Base-by-base conservation (phyloP, 2,888 invertebrate species). In the Acanthosepion pharaonis region DNA sequence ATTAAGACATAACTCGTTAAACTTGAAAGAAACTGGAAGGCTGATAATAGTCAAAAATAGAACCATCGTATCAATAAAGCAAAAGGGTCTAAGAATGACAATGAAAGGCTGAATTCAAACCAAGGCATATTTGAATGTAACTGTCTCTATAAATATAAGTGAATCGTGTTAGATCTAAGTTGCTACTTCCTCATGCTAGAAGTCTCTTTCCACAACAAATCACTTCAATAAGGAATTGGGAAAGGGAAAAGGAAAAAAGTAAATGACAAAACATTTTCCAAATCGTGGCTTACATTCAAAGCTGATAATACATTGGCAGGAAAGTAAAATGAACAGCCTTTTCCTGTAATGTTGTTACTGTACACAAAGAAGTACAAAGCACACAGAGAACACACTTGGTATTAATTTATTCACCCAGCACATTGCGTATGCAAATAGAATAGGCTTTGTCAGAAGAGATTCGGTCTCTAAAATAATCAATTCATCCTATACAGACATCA, bases 231-330 rank as follows among this genome's bases (percentile, higher is more conserved):
- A n/a, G 18, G 78, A 33, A 78, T 0, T 2, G 2, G n/a, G 11
- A 33, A 33, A n/a, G n/a, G n/a, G 5, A 33, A 33, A n/a, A n/a
- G n/a, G 23, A 23, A 78, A 15, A n/a, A 78, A 28, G 9, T n/a
- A 78, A n/a, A 78, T n/a, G n/a, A 78, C 11, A n/a, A 78, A 78
- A n/a, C 78, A 78, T 78, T n/a, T n/a, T 78, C 78, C n/a, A 78
- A 78, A 78, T n/a, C n/a, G 78, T 78, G 78, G 78, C 78, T 78
- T n/a, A 78, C 78, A 78, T 78, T 78, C 78, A 78, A n/a, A 78
- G n/a, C 78, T 33, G 78, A 33, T n/a, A 78, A 78, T 78, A 78
- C 33, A 78, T 78, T n/a, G 78, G 23, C 78, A 78, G n/a, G n/a
- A 78, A 78, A 78, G 15, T 11, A 78, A 78, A 78, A 78, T n/a